Base-by-base conservation (phyloP, 2,888 invertebrate genomes). In the Lacanobia oleracea region DNA sequence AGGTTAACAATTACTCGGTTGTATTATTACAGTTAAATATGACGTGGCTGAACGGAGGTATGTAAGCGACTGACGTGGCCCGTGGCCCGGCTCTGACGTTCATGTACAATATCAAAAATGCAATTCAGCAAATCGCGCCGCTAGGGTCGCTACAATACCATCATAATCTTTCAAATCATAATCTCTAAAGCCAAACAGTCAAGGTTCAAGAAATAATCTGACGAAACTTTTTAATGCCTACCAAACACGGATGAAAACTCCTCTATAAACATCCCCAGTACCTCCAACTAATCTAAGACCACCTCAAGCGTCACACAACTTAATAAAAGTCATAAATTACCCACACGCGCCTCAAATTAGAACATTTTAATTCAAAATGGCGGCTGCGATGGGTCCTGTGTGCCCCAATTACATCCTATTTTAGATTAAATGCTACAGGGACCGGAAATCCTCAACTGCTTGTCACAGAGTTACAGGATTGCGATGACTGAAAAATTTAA, bases 291-390 rank as follows among this genome's bases (percentile, higher is more conserved):
- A 73, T 64, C 57, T 59, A 18, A 54, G 62, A 37, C 21, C 18
- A 56, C 45, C 51, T 27, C 65, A 57, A 21, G 61, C 54, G 18
- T 63, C 33, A 50, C 21, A 45, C 54, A 68, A 66, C 57, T 73
- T 72, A 73, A 71, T 72, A 82, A 77, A 82, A 54, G 27, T 64
- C 77, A 65, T 81, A 57, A 68, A 69, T 73, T 76, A 76, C 48
- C 21, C 53, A 67, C 74, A 72, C 51, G 45, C 56, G 18, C 54
- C 62, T 73, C 65, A 72, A 83, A 83, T 81, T 76, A 80, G 60
- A 74, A 77, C 76, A 66, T 72, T 80, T 82, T 75, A 82, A 83
- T 72, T 78, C 66, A 76, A 81, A 76, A 83, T 76, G 73, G 75
- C 70, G 70, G 50, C 72, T 37, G 40, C 23, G 43, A 45, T 21